Percentiles rank a stretch among this genome's conserved stretches.
phyloP scores from a whole-genome alignment of 2,888 invertebrate genomes.

The Agonopterix subpropinquella region DNA sequence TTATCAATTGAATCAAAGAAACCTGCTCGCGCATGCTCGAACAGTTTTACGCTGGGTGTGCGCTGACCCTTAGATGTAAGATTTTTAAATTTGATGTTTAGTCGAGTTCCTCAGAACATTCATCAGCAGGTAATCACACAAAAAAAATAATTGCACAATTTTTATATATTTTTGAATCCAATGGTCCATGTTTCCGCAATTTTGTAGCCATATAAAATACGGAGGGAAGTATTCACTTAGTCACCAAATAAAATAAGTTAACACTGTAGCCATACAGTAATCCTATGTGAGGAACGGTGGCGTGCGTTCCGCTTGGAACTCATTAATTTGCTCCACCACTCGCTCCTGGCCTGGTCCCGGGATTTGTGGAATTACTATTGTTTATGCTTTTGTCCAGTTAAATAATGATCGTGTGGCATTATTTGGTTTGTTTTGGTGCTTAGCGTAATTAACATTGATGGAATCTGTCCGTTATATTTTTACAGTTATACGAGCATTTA shows the following conservation, averaged over 20 bases:
- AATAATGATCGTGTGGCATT: slow-evolving; percentile 37
- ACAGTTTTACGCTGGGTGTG: no score
- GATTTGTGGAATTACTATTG: slow-evolving; percentile 60
- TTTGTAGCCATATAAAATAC: not conserved
- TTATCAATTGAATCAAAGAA: no score
- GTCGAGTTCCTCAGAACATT: no score
- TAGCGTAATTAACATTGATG: no score
- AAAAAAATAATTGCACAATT: no score
- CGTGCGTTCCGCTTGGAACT: slow-evolving; percentile 33
- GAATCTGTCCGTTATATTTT: no score
- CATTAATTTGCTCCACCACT: slow-evolving; percentile 50
- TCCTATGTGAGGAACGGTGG: slow-evolving; percentile 47
- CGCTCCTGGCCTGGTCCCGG: slow-evolving; percentile 31
- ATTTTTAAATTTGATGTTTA: no score
- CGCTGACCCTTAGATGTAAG: no score
- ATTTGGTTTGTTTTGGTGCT: slow-evolving; percentile 3
- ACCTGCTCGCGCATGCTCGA: no score
- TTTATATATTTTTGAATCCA: not conserved
- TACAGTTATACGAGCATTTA: no score
- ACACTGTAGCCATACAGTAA: slow-evolving; percentile 40
- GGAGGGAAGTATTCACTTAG: not conserved
- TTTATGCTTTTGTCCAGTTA: slow-evolving; percentile 50
- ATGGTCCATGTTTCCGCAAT: not conserved
- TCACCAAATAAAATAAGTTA: slow-evolving; percentile 42
- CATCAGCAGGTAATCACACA: no score